Percentiles rank a stretch among this genome's conserved stretches.
These are phyloP conservation scores for Heterochromis multidens DNA, from an alignment of 2,113 vertebrate species.

Conservation along the genomic window DNA sequence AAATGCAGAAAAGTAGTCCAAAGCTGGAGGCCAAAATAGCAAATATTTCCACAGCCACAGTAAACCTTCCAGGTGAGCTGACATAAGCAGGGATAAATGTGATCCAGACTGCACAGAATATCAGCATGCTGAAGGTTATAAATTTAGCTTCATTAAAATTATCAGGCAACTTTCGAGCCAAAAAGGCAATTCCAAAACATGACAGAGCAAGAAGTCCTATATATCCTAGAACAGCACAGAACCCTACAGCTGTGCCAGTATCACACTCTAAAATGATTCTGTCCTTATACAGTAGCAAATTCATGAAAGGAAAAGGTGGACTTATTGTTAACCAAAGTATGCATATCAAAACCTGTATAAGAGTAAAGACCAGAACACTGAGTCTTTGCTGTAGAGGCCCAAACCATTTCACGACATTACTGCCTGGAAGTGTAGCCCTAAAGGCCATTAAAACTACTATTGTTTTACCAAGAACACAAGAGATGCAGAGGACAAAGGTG, in stretches of 20 bases:
- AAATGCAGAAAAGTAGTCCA: slow-evolving; percentile 72
- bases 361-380: slow-evolving; percentile 60
- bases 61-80: slow-evolving; percentile 77
- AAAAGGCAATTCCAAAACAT: slow-evolving; percentile 74
- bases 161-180: slow-evolving; percentile 73
- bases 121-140: slow-evolving; percentile 80
- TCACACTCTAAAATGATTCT: slow-evolving; percentile 70
- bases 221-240: slow-evolving; percentile 72
- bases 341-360: slow-evolving; percentile 72
- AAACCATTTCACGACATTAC: slow-evolving; percentile 76
- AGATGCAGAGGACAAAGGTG: slow-evolving; percentile 76
- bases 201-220: slow-evolving; percentile 68
- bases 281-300: slow-evolving; percentile 51
- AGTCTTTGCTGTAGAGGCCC: slow-evolving; percentile 70
- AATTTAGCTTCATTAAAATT: slow-evolving; percentile 78
- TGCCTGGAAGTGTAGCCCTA: slow-evolving; percentile 72
- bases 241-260: slow-evolving; percentile 64
- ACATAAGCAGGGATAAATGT: slow-evolving; percentile 76
- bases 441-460: slow-evolving; percentile 78
- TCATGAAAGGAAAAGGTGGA: slow-evolving; percentile 68
- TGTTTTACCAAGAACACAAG: slow-evolving; percentile 80
- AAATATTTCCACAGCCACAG: slow-evolving; percentile 77
- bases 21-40: slow-evolving; percentile 74
- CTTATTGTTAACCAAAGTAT: slow-evolving; percentile 68
- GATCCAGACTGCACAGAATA: slow-evolving; percentile 77